Percentiles rank a stretch among this genome's conserved stretches.
phyloP scores from a whole-genome alignment of 2,888 invertebrate species.

The Epinotia demarniana region DNA sequence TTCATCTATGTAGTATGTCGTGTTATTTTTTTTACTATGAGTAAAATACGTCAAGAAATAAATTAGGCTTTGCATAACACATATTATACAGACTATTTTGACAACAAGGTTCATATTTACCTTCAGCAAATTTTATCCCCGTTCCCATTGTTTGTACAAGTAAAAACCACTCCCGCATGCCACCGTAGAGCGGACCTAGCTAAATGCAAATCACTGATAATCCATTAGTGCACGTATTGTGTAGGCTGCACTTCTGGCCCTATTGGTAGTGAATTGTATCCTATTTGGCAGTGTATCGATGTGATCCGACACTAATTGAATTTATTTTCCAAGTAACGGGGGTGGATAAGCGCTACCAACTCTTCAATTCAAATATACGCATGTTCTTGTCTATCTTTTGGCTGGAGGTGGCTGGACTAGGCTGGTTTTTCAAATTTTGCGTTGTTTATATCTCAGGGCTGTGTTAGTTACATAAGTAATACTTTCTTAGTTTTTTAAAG shows the following conservation, averaged over 20 bases:
- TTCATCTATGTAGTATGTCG: too few species aligned
- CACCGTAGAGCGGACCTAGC: constrained; percentile 66
- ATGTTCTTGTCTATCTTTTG: background rate
- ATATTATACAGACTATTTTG: too few species aligned
- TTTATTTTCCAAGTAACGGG: constrained; percentile 13
- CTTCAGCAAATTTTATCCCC: background rate
- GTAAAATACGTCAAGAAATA: too few species aligned
- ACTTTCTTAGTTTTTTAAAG: too few species aligned
- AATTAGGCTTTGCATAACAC: too few species aligned
- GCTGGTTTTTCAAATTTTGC: background rate
- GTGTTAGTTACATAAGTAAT: too few species aligned
- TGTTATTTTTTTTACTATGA: too few species aligned
- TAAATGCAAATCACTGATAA: constrained; percentile 84
- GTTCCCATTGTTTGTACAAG: constrained; percentile 16
- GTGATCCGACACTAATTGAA: constrained; percentile 25
- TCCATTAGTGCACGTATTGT: constrained; percentile 72
- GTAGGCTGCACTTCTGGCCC: constrained; percentile 14
- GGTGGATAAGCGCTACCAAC: background rate
- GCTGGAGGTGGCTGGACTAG: background rate
- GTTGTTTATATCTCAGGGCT: background rate
- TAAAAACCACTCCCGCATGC: constrained; percentile 56
- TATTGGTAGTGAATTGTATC: constrained; percentile 28
- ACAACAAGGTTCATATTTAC: background rate
- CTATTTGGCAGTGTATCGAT: constrained; percentile 22
- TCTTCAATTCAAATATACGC: background rate